Evolutionary conservation across 2,888 invertebrate species (phyloP), one percentile per base, ranked within the genome.

Genomic region (Tineola bisselliella): DNA sequence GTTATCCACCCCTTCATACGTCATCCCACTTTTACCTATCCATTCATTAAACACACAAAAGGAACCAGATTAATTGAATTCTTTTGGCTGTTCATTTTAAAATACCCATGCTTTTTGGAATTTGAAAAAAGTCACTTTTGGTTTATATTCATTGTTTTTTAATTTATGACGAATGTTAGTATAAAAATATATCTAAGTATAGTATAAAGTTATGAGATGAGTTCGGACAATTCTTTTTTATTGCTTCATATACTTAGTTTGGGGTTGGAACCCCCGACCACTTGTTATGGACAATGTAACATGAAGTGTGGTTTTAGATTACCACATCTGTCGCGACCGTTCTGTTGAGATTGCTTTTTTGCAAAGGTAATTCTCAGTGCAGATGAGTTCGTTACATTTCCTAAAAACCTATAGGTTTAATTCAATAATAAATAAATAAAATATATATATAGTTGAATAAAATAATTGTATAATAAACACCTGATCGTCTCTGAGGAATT

Each of bases 201-300:
- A 25, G 25, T 4, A 25, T 25, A 25, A 25, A 25, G 44, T n/a
- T 44, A 44, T 44, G 3, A 13, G 13, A n/a, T n/a, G 12, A 48
- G 48, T 48, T 48, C 48, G 48, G 48, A 17, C 48, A 48, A 48
- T 48, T 18, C 18, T 8, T 18, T 48, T 18, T 15, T 15, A 15
- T 48, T 17, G 48, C 48, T 10, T 8, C 48, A n/a, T 38, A 38
- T 38, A 15, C 48, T 3, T 52, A 17, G 52, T 17, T 17, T 18
- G 17, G 54, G 54, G 54, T 54, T 54, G 25, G 33, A 17, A 31
- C 58, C 58, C 58, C 56, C 1, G 48, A 8, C 13, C 58, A 58
- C 58, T 58, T 58, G 58, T 58, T 58, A 58, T 33, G 58, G 58
- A 58, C 58, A 58, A 58, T 58, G 58, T 58, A 58, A 17, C 58